Percentiles rank a stretch among this genome's conserved stretches.
Conservation (phyloP, 2,797 vertebrate species). For the Acropternis orthonyx region DNA sequence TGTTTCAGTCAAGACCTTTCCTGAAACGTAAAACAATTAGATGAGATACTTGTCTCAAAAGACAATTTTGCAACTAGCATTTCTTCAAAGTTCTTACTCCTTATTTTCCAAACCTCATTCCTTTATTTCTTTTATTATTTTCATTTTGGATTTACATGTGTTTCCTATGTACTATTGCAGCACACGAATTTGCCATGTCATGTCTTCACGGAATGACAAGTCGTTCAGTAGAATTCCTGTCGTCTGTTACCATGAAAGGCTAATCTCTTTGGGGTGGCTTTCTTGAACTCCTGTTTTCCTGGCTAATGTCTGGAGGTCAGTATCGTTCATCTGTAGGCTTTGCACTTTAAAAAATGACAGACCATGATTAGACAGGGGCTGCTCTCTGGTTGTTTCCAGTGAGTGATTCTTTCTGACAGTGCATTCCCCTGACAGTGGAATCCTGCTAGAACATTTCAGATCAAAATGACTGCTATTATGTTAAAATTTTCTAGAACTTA, state of each 20-base stretch:
- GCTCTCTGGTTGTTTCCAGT: conserved; percentile 3
- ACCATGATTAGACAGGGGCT: neutral
- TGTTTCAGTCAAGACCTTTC: neutral
- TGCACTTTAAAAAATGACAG: conserved; percentile 28
- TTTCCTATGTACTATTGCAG: neutral
- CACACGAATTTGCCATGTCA: neutral
- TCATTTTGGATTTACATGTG: neutral
- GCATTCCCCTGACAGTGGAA: conserved; percentile 5
- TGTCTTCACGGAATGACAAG: neutral
- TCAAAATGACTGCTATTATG: neutral
- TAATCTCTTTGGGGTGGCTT: neutral
- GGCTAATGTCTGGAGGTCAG: neutral
- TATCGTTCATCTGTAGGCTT: conserved; percentile 20
- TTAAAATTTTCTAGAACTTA: neutral
- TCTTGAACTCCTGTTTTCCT: neutral
- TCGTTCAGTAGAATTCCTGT: neutral
- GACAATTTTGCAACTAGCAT: neutral
- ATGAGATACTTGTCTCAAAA: neutral
- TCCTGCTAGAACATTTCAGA: conserved; percentile 15
- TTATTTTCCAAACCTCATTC: neutral
- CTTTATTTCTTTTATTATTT: neutral
- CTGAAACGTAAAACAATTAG: neutral
- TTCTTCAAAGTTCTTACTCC: neutral
- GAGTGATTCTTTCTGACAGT: conserved; percentile 30
- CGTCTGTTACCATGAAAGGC: neutral